Evolutionary conservation across 2,113 vertebrate species (phyloP).

Genomic region (Spea multiplicata): DNA sequence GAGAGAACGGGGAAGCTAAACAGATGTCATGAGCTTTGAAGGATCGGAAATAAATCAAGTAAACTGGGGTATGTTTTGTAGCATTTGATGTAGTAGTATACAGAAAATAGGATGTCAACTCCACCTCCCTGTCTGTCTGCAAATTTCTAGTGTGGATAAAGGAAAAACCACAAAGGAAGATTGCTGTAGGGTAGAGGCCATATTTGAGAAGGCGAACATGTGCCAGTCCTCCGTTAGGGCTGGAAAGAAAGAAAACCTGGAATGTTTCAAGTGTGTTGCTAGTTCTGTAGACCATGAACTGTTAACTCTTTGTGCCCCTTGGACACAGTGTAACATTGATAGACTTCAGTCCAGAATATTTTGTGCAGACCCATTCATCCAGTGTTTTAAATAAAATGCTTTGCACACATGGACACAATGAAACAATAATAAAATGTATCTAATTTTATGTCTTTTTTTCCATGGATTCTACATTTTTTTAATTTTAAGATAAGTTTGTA

Average conservation of each 20-base stretch:
- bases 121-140: conserved; percentile 6
- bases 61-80: background rate
- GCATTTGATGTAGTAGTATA: too few species aligned
- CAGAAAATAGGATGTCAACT: background rate
- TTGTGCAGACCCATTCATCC: conserved; percentile 11
- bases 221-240: conserved; percentile 9
- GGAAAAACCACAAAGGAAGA: background rate
- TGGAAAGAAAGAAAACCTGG: background rate
- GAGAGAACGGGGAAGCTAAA: background rate
- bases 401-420: conserved; percentile 23
- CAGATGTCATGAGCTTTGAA: conserved; percentile 14
- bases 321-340: conserved; percentile 22
- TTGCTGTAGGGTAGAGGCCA: background rate
- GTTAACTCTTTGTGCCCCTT: conserved; percentile 21
- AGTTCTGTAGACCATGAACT: conserved; percentile 35
- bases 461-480: background rate
- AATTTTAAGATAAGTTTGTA: conserved; percentile 2
- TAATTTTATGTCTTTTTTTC: conserved; percentile 28
- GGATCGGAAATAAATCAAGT: background rate
- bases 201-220: background rate
- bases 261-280: background rate
- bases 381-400: background rate
- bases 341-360: conserved; percentile 16
- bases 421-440: conserved; percentile 14
- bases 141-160: background rate